A percentile compares a stretch with the other conserved stretches of the same genome.
Evolutionary conservation across 2,888 invertebrate genomes (phyloP).

Genomic region (Danaus chrysippus): DNA sequence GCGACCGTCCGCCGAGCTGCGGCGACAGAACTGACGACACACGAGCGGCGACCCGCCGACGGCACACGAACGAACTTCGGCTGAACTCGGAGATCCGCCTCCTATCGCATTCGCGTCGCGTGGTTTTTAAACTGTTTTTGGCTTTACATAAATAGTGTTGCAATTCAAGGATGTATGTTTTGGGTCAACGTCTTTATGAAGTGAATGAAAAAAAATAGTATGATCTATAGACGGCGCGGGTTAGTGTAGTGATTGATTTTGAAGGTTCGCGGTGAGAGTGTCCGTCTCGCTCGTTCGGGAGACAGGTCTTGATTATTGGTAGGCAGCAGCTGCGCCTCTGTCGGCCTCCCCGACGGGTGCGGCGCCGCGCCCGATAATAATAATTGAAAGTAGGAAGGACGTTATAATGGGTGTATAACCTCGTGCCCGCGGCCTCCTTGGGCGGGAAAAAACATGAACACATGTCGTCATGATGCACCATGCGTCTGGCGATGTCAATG

Average conservation of each 20-base stretch:
- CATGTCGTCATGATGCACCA: conserved; percentile 61
- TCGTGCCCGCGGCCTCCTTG: conserved; percentile 79
- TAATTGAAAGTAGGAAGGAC: conserved; percentile 80
- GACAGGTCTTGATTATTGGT: conserved; percentile 79
- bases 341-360: conserved; percentile 76
- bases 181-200: not conserved
- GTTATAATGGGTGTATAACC: conserved; percentile 80
- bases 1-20: conserved; percentile 77
- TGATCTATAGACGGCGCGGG: not conserved
- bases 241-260: not conserved
- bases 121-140: conserved; percentile 19
- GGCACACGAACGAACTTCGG: conserved; percentile 61
- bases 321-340: conserved; percentile 80
- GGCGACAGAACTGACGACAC: conserved; percentile 71
- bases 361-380: conserved; percentile 77
- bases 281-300: conserved; percentile 60
- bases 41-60: conserved; percentile 63
- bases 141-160: too few relatives aligned
- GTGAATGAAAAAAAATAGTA: not conserved
- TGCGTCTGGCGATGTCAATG: conserved; percentile 27
- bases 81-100: conserved; percentile 74
- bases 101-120: conserved; percentile 69
- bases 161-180: too few relatives aligned
- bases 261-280: conserved; percentile 40
- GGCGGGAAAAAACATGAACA: conserved; percentile 78